Base-by-base conservation (phyloP, 2,797 vertebrate genomes). In the Bradypodion pumilum region DNA sequence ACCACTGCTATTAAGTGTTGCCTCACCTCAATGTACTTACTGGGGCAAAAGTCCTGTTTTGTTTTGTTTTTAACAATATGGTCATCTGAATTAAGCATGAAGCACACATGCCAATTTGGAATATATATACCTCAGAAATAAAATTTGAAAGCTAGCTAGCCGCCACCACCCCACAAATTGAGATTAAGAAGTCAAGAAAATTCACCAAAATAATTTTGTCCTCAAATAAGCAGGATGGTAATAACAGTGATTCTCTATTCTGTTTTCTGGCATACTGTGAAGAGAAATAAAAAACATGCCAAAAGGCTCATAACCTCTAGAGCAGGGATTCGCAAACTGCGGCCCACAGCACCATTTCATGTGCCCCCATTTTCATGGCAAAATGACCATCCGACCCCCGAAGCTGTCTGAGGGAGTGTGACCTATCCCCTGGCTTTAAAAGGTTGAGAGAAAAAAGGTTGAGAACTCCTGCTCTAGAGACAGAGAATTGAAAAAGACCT, bases 201-300 rank as follows among this genome's bases (percentile, higher is more conserved):
- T 49, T 40, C 49, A n/a, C 72, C 63, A 85, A 81, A 23, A 63
- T 69, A 76, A 85, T 75, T 44, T 85, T 81, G 32, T 75, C 63
- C n/a, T 81, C 72, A 85, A 44, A 46, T 52, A n/a, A 32, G 40
- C 35, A 69, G 40, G 65, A 75, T 75, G 62, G 66, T 66, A 80
- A 80, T 79, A 80, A 74, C 56, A 80, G 32, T 62, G 37, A 75
- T 75, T 49, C 40, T 49, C 52, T 81, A 40, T 59, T 62, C 63
- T 85, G 25, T 59, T 62, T 81, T 74, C 25, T 69, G 49, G n/a
- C 73, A 81, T 40, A 40, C 62, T 81, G 63, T 40, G 73, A 76
- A 62, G 73, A 81, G 73, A 85, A 37, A 70, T 76, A 37, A 62
- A 81, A 62, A 59, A 52, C 27, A n/a, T 75, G 25, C 78, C 78